Percentiles rank a stretch among this genome's conserved stretches.
These are phyloP conservation scores for Astreopora myriophthalma DNA, from an alignment of 64 coral and sea anemone species.

Conservation along the genomic window DNA sequence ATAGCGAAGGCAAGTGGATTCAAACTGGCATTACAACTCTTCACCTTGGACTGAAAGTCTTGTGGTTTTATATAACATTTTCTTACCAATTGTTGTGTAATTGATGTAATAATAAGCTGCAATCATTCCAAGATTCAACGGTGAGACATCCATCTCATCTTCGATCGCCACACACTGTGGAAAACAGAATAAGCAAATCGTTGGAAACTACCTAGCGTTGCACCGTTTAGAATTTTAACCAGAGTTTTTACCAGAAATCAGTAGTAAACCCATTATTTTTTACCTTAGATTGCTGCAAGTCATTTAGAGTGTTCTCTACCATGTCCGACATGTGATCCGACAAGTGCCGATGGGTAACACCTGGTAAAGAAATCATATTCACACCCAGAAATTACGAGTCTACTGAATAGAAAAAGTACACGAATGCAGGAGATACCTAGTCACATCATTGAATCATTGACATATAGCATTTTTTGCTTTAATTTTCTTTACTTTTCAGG, in stretches of 20 bases:
- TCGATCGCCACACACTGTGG: constrained; percentile 80
- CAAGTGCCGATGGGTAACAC: constrained; percentile 89
- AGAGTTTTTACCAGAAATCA: not conserved
- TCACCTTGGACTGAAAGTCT: too few relatives aligned
- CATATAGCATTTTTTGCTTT: too few relatives aligned
- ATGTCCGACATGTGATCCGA: constrained; percentile 99
- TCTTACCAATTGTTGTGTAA: constrained; percentile 95
- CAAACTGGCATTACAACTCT: too few relatives aligned
- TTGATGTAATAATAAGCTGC: constrained; percentile 99
- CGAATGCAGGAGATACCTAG: too few relatives aligned
- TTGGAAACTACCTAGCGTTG: not conserved
- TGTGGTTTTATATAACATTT: too few relatives aligned
- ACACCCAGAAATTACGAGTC: not conserved
- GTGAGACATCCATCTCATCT: constrained; percentile 93
- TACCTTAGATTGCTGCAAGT: constrained; percentile 95
- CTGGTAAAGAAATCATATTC: not conserved
- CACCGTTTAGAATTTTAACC: not conserved
- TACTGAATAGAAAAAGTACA: not conserved
- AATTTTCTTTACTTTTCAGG: too few relatives aligned
- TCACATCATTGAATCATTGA: too few relatives aligned
- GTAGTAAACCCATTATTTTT: not conserved
- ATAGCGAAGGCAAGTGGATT: too few relatives aligned
- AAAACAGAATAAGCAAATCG: not conserved
- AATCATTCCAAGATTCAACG: constrained; percentile 97
- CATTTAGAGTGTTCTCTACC: constrained; percentile 96